Conservation (phyloP, 2,113 vertebrate genomes). For the Otolemur garnettii region DNA sequence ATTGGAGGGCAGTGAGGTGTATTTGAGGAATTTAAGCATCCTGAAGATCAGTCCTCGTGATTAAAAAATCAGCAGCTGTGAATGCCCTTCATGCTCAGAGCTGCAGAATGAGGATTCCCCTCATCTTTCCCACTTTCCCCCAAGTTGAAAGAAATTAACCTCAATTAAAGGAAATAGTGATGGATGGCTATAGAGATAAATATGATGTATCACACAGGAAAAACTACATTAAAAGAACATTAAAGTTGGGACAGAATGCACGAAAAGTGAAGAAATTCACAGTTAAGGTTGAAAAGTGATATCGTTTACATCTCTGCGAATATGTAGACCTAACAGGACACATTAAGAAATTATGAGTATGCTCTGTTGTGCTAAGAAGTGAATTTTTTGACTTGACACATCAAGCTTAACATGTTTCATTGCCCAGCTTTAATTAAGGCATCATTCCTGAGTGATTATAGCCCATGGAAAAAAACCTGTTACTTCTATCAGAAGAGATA, state of each 20-base stretch:
- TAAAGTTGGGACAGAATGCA: constrained; percentile 84
- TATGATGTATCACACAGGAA: constrained; percentile 85
- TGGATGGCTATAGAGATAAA: constrained; percentile 86
- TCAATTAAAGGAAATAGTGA: constrained; percentile 89
- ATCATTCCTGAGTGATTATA: constrained; percentile 43
- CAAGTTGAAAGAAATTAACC: constrained; percentile 90
- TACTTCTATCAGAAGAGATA: constrained; percentile 40
- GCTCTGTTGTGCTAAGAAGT: constrained; percentile 54
- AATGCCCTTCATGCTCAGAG: constrained; percentile 69
- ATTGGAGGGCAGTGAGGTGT: constrained; percentile 68
- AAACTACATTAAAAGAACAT: constrained; percentile 88
- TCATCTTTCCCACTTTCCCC: constrained; percentile 60
- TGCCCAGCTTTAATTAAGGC: constrained; percentile 81
- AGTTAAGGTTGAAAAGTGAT: constrained; percentile 78
- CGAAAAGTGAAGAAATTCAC: constrained; percentile 79
- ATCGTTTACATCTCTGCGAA: constrained; percentile 76
- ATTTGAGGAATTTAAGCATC: constrained; percentile 67
- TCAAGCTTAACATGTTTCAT: constrained; percentile 75
- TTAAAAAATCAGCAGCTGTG: constrained; percentile 82
- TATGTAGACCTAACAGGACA: constrained; percentile 69
- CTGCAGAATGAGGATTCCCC: constrained; percentile 77
- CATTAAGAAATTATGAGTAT: constrained; percentile 78
- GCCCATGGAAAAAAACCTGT: constrained; percentile 73
- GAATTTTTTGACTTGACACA: constrained; percentile 75
- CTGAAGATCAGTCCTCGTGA: constrained; percentile 40